Conservation (phyloP, 1,140 invertebrate genomes). For the Lanistes nyassanus region DNA sequence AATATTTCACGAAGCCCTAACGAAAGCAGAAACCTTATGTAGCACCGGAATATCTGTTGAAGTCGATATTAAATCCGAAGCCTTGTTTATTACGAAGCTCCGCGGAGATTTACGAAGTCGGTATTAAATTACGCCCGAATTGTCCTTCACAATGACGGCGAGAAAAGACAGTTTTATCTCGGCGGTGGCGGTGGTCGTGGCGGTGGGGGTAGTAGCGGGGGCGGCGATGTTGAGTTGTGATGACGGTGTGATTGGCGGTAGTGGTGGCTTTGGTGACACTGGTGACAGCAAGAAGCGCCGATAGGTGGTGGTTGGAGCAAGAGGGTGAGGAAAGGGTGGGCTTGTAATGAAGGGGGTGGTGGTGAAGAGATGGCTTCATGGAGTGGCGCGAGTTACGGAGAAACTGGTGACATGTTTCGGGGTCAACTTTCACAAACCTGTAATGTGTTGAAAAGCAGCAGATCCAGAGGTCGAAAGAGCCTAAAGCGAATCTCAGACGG, state of each 20-base stretch:
- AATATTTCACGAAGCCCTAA: too few species aligned
- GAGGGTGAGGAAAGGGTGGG: background rate
- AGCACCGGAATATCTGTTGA: background rate
- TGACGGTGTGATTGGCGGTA: background rate
- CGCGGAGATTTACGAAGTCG: too few species aligned
- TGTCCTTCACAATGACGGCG: background rate
- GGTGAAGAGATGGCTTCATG: background rate
- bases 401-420: conserved; percentile 5
- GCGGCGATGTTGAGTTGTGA: background rate
- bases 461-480: too few species aligned
- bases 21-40: background rate
- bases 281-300: background rate
- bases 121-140: background rate
- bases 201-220: background rate
- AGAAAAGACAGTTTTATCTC: background rate
- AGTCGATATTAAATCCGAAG: background rate
- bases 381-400: background rate
- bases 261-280: background rate
- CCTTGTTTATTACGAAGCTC: too few species aligned
- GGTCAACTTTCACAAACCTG: too few species aligned
- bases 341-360: conserved; percentile 3
- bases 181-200: background rate
- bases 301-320: background rate
- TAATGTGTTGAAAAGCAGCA: too few species aligned
- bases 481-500: conserved; percentile 2